Conservation (phyloP, 2,113 vertebrate species). For the Leuciscus idus region DNA sequence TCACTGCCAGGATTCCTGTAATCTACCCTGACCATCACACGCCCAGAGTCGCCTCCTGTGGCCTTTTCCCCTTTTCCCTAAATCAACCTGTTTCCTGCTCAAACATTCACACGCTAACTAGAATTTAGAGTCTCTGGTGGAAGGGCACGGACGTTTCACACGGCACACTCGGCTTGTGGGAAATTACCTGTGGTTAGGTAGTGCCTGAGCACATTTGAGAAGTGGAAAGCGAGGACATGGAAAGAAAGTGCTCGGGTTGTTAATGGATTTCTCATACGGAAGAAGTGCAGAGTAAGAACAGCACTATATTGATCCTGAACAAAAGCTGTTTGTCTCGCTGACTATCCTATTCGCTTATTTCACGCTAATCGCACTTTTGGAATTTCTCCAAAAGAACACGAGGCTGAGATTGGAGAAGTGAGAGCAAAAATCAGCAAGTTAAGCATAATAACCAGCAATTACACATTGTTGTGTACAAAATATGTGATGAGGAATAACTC, state of each 20-base stretch:
- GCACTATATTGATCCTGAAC: not conserved
- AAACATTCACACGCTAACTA: slow-evolving; percentile 60
- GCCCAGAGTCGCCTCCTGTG: slow-evolving; percentile 65
- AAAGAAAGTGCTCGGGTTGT: not conserved
- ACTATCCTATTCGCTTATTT: not conserved
- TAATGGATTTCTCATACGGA: not conserved
- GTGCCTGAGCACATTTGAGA: not conserved
- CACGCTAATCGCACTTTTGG: not conserved
- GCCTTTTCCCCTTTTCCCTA: slow-evolving; percentile 62
- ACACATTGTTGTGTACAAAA: no score
- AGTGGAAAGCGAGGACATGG: not conserved
- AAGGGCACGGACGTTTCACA: not conserved
- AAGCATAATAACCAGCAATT: no score
- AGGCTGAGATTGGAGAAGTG: not conserved
- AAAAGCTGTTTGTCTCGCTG: not conserved
- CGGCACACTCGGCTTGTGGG: not conserved
- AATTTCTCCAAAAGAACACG: not conserved
- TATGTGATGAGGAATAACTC: no score
- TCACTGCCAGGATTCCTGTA: slow-evolving; percentile 71
- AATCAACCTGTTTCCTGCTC: slow-evolving; percentile 59
- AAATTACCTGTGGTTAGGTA: not conserved
- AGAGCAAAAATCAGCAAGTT: not conserved
- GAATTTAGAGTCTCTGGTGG: not conserved
- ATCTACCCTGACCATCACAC: slow-evolving; percentile 64
- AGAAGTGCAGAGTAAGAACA: not conserved